Conservation (phyloP, 2,113 vertebrate genomes). For the Montifringilla adamsi region DNA sequence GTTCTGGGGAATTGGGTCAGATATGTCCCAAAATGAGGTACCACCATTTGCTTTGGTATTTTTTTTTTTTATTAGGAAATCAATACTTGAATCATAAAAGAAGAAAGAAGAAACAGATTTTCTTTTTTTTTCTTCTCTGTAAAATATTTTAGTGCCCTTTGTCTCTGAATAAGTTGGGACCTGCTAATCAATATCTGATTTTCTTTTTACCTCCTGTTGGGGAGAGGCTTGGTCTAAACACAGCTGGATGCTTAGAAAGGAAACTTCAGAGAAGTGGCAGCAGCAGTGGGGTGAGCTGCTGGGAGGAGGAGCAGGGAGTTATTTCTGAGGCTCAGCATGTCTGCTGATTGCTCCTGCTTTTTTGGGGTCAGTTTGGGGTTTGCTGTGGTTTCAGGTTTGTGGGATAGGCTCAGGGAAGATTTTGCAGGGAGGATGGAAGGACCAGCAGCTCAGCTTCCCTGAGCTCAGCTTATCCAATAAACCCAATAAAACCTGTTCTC, state of each 20-base stretch:
- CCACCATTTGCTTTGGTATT: not conserved
- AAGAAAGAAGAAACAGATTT: not conserved
- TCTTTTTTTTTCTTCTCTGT: not conserved
- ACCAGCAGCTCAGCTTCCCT: accelerated
- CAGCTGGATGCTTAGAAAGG: not conserved
- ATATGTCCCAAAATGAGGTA: not conserved
- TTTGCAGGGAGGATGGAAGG: not conserved
- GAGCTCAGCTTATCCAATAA: not conserved
- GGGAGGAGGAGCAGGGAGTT: not conserved
- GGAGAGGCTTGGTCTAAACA: not conserved
- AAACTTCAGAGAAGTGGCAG: not conserved
- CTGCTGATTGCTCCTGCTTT: not conserved
- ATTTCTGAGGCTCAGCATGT: not conserved
- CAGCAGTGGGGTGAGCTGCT: not conserved
- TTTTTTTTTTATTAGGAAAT: not conserved
- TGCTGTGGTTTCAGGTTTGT: not conserved
- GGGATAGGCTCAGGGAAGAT: not conserved
- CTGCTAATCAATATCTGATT: not conserved
- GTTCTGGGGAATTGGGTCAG: not conserved
- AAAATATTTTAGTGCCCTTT: not conserved
- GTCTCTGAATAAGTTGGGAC: not conserved
- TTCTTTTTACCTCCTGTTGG: not conserved
- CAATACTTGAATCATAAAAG: not conserved
- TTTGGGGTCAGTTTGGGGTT: not conserved
- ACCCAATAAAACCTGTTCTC: not conserved